These are phyloP conservation scores for Procambarus virginalis DNA, from an alignment of 1,140 invertebrate genomes.

Conservation along the genomic window DNA sequence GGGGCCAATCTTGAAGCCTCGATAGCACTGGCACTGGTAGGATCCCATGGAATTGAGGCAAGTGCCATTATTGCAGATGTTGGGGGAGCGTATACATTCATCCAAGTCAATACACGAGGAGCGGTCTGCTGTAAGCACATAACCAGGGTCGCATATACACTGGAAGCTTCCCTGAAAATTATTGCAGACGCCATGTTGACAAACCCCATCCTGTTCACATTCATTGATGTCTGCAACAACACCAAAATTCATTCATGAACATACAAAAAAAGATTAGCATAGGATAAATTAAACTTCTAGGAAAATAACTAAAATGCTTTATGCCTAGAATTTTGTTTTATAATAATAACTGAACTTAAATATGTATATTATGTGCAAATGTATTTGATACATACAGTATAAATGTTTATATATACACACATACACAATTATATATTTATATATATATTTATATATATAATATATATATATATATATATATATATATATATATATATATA, in stretches of 20 bases:
- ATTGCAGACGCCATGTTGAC: constrained; percentile 82
- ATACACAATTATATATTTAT: no score
- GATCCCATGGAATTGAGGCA: constrained; percentile 86
- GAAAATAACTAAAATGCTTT: background rate
- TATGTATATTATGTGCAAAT: no score
- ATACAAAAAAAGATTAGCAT: background rate
- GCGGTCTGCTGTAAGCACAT: constrained; percentile 77
- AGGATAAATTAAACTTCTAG: background rate
- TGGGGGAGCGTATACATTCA: constrained; percentile 83
- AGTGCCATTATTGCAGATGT: constrained; percentile 87
- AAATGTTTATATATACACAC: no score
- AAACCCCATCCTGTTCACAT: constrained; percentile 81
- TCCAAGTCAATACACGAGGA: constrained; percentile 85
- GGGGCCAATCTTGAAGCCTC: constrained; percentile 87
- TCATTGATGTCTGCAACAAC: constrained; percentile 80
- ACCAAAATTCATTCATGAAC: background rate
- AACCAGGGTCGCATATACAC: constrained; percentile 79
- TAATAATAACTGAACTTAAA: background rate
- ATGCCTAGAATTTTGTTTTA: background rate
- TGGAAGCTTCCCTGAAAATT: constrained; percentile 85
- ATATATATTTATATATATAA: no score
- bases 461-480: no score
- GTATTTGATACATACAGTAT: no score
- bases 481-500: no score
- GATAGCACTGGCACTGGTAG: constrained; percentile 86